phyloP scores from a whole-genome alignment of 1,140 invertebrate species.

The Sycophila sp. region DNA sequence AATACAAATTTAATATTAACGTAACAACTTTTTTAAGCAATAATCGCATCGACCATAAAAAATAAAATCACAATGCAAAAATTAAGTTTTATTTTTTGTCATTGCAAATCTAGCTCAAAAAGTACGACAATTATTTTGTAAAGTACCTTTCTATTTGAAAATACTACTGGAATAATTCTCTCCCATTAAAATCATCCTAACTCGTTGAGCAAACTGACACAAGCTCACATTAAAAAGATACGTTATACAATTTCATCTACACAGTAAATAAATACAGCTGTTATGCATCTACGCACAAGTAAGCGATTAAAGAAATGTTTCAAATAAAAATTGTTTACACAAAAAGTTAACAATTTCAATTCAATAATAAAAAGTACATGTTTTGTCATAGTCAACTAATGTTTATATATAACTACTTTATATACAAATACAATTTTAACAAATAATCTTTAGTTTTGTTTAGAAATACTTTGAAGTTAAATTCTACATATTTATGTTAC shows the following conservation, averaged over 20 bases:
- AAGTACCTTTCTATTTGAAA: no score
- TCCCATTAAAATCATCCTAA: background rate
- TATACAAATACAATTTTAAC: slow-evolving; percentile 13
- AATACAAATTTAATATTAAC: background rate
- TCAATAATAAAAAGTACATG: background rate
- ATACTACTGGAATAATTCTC: background rate
- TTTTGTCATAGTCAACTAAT: background rate
- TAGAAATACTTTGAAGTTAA: background rate
- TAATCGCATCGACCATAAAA: background rate
- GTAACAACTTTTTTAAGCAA: background rate
- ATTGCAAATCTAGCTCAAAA: no score
- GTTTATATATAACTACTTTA: slow-evolving; percentile 13
- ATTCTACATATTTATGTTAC: background rate
- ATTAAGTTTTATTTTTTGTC: background rate
- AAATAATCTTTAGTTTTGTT: slow-evolving; percentile 8
- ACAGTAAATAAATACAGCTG: background rate
- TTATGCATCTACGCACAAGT: background rate
- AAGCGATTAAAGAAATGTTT: background rate
- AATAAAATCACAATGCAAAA: background rate
- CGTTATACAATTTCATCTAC: background rate
- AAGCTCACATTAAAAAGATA: background rate
- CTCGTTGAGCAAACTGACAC: background rate
- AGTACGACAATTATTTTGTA: no score
- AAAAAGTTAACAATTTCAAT: background rate
- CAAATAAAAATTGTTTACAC: background rate